Base-by-base conservation (phyloP, 1,140 invertebrate genomes). In the Drosophila takahashii region DNA sequence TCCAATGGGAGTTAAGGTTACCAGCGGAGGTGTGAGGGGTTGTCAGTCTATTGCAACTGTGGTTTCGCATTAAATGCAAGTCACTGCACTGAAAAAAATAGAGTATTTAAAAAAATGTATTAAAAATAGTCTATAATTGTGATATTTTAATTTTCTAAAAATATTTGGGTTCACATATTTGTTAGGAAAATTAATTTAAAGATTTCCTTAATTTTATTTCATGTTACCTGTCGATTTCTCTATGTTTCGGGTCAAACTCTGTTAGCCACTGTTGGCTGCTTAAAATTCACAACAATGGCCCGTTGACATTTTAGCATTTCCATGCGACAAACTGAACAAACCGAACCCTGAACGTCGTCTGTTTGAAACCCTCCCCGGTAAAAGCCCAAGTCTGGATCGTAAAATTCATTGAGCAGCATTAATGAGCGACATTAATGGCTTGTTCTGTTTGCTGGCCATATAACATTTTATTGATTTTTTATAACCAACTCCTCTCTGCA, bases 331-430 rank as follows among this genome's bases (percentile, higher is more conserved):
- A 51, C 39, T 41, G 47, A 45, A 41, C 54, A 37, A n/a, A n/a
- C n/a, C n/a, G n/a, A n/a, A n/a, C n/a, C n/a, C n/a, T n/a, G n/a
- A n/a, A n/a, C n/a, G 61, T 62, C 59, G 56, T 47, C 54, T 45
- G 50, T 42, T 44, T 34, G 26, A 15, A 39, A 72, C 13, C 56
- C 60, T 34, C 36, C 15, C 29, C 29, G 27, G 41, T 42, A 42
- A 42, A 42, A 42, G 41, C 41, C 41, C 3, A 8, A 10, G 62
- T 26, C 58, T 32, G 45, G 45, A 79, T 87, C 84, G 79, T 87
- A 89, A 87, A 87, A 87, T 87, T 87, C 84, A 87, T 87, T 87
- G 84, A 87, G 84, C 83, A 79, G 84, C 83, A 87, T 87, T 87
- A 87, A 87, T 87, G 83, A 87, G 83, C 79, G 84, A 89, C 84